Percentiles rank a stretch among this genome's conserved stretches.
These are phyloP conservation scores for Bombus difficillimus DNA, from an alignment of 1,140 invertebrate species.

Conservation along the genomic window DNA sequence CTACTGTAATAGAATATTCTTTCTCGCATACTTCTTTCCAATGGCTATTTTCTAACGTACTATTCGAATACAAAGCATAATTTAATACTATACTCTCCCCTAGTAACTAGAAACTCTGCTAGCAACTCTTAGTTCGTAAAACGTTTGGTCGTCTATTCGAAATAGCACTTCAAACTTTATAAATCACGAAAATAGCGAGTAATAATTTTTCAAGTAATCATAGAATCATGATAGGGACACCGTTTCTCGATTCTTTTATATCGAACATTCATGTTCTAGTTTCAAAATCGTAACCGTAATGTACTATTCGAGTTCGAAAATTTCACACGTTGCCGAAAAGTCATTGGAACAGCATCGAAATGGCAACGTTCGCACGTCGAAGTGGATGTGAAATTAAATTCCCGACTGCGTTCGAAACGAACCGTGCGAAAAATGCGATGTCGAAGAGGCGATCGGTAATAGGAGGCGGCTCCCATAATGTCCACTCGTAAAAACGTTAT, in stretches of 20 bases:
- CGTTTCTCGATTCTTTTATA: too few relatives aligned
- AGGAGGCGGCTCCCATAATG: background rate
- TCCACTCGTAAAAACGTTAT: constrained; percentile 3
- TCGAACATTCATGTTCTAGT: background rate
- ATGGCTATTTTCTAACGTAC: background rate
- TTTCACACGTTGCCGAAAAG: background rate
- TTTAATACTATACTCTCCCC: background rate
- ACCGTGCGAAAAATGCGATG: background rate
- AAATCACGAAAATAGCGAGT: background rate
- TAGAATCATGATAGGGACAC: too few relatives aligned
- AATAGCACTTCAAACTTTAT: background rate
- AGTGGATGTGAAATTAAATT: constrained; percentile 19
- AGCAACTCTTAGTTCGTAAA: background rate
- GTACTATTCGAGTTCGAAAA: background rate
- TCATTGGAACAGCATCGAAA: constrained; percentile 2
- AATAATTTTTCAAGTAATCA: background rate
- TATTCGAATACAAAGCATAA: background rate
- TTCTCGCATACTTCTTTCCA: background rate
- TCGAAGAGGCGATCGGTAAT: background rate
- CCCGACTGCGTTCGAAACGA: constrained; percentile 5
- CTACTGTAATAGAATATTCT: background rate
- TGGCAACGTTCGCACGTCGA: background rate
- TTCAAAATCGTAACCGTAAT: constrained; percentile 5
- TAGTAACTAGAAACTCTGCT: background rate
- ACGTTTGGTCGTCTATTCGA: background rate